A percentile compares a stretch with the other conserved stretches of the same genome.
Conservation (phyloP, 2,113 vertebrate species). For the Thryonomys swinderianus region DNA sequence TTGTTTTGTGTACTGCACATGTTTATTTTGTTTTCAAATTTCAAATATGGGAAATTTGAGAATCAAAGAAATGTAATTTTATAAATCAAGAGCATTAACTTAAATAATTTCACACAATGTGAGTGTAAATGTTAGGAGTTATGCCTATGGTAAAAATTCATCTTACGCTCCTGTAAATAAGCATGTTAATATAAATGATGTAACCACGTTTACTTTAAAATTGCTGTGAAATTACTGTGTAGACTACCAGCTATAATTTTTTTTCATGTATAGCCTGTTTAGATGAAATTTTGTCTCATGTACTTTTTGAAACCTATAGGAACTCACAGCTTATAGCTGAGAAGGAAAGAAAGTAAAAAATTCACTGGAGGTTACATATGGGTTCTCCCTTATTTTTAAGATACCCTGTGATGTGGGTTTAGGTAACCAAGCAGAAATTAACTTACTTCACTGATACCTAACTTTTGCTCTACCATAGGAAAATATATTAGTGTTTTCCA, state of each 20-base stretch:
- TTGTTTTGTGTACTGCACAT: neutral
- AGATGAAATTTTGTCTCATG: neutral
- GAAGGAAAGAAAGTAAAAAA: neutral
- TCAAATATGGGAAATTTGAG: neutral
- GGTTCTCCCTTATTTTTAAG: conserved; percentile 5
- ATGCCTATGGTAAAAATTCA: neutral
- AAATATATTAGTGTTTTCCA: neutral
- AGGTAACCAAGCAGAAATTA: conserved; percentile 30
- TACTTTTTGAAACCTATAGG: neutral
- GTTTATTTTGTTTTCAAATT: neutral
- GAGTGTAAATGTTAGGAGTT: neutral
- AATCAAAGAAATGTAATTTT: neutral
- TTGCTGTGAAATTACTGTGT: neutral
- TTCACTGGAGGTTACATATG: neutral
- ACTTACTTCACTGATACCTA: conserved; percentile 9
- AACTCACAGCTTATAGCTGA: neutral
- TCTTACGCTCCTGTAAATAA: neutral
- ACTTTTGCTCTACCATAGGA: neutral
- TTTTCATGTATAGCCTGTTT: neutral
- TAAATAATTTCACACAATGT: neutral
- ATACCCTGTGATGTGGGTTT: neutral
- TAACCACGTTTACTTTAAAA: neutral
- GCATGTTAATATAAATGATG: neutral
- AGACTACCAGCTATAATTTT: neutral
- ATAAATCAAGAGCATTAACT: neutral